phyloP scores from a whole-genome alignment of 2,113 vertebrate species.

The Rhabdornis inornatus region DNA sequence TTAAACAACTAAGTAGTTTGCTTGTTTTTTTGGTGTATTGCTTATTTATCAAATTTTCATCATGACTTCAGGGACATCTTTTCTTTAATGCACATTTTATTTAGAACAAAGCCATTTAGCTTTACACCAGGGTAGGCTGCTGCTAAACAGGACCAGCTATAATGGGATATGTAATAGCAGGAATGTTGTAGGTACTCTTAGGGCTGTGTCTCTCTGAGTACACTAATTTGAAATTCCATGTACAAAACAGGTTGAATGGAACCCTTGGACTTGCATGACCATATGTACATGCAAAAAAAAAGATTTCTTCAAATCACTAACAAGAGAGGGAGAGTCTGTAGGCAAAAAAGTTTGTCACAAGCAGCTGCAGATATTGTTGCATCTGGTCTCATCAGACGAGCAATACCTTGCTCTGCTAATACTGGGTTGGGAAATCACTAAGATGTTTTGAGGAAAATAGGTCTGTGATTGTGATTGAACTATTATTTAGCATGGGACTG shows the following conservation, averaged over 20 bases:
- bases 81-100: not conserved
- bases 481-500: not conserved
- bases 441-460: not conserved
- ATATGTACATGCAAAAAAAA: not conserved
- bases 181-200: not conserved
- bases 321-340: not conserved
- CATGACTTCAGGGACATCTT: not conserved
- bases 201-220: not conserved
- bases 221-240: not conserved
- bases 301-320: not conserved
- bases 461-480: not conserved
- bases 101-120: not conserved
- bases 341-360: not conserved
- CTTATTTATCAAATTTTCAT: not conserved
- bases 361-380: not conserved
- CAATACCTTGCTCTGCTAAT: not conserved
- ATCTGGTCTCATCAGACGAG: not conserved
- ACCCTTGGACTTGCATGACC: not conserved
- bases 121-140: not conserved
- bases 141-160: not conserved
- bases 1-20: not conserved
- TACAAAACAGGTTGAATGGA: not conserved
- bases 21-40: not conserved
- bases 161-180: not conserved
- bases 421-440: not conserved